Evolutionary conservation across 2,113 vertebrate genomes (phyloP).

Genomic region (Hoplias malabaricus): DNA sequence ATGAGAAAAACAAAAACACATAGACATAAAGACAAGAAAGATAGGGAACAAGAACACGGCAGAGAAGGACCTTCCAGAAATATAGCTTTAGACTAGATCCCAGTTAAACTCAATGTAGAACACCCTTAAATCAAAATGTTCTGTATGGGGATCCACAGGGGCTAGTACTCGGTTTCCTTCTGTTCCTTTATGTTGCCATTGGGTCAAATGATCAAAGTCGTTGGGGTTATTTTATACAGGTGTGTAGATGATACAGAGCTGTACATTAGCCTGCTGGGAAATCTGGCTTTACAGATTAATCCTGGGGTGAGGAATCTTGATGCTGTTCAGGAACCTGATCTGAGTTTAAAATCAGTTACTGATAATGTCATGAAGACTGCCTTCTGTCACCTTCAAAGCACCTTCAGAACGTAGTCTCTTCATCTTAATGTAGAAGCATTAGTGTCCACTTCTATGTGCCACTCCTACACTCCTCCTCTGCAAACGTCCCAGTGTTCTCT

Average conservation of each 20-base stretch:
- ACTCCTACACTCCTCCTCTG: background rate
- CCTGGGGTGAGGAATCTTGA: background rate
- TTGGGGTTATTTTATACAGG: background rate
- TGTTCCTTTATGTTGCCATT: background rate
- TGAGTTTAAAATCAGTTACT: background rate
- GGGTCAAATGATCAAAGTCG: background rate
- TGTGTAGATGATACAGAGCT: background rate
- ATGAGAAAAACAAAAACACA: no score
- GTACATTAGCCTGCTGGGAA: background rate
- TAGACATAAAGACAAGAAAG: no score
- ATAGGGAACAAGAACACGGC: no score
- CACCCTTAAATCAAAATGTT: background rate
- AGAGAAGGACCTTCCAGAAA: no score
- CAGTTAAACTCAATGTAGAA: no score
- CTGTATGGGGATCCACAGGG: background rate
- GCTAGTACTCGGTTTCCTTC: background rate
- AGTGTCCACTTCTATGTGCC: background rate
- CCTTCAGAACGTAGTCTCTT: no score
- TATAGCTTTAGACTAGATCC: no score
- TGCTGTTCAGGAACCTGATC: background rate
- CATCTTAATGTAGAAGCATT: no score
- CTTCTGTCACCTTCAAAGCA: background rate
- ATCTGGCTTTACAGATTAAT: conserved; percentile 1
- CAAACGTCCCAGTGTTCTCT: no score
- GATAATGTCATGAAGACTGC: background rate